Conservation (phyloP, 2,797 vertebrate genomes). For the Hybognathus amarus region DNA sequence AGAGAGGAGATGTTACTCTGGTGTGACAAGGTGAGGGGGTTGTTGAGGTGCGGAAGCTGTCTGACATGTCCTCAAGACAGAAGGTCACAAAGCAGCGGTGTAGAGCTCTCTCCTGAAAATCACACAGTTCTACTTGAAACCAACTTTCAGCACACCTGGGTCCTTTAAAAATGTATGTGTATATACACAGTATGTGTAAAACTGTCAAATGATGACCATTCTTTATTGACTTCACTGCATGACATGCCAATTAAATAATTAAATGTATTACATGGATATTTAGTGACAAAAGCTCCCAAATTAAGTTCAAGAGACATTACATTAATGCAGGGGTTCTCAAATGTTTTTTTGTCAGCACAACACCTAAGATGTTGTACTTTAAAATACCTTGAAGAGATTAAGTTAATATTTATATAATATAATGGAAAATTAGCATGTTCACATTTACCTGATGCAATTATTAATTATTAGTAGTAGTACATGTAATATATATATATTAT, state of each 20-base stretch:
- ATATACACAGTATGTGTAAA: background rate
- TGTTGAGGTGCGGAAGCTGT: background rate
- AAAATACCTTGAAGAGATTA: background rate
- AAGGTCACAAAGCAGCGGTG: background rate
- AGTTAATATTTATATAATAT: background rate
- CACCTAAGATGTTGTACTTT: background rate
- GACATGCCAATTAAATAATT: background rate
- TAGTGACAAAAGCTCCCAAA: background rate
- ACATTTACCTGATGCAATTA: background rate
- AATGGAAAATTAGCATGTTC: background rate
- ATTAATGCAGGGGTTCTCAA: background rate
- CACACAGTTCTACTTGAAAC: background rate
- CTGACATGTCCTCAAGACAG: conserved; percentile 18
- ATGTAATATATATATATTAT: too few relatives aligned
- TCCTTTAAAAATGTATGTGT: too few relatives aligned
- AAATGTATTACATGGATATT: background rate
- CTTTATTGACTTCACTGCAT: background rate
- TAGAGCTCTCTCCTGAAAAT: background rate
- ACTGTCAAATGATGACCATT: background rate
- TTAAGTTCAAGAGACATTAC: background rate
- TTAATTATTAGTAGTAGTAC: background rate
- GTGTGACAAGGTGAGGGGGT: conserved; percentile 23
- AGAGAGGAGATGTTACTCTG: conserved; percentile 34
- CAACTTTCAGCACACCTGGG: background rate
- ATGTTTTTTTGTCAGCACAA: background rate